These are phyloP conservation scores for Fragum whitleyi DNA, from an alignment of 2,888 invertebrate species.

Conservation along the genomic window DNA sequence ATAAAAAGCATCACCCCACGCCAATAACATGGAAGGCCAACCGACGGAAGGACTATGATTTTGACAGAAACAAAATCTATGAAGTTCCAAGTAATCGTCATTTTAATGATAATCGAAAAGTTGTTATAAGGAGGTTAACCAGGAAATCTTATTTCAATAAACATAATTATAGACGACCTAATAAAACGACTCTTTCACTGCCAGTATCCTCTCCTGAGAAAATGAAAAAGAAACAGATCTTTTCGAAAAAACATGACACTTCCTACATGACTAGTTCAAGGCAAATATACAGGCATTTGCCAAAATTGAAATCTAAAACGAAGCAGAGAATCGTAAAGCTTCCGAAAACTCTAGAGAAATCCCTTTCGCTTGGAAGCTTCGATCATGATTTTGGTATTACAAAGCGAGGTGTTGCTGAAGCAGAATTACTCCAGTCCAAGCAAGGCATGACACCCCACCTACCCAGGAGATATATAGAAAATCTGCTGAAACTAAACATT, in stretches of 20 bases:
- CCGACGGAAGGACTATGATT: background rate
- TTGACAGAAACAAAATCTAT: background rate
- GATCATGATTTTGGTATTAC: slow-evolving; percentile 15
- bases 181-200: background rate
- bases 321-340: background rate
- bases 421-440: slow-evolving; percentile 11
- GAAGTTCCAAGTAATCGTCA: slow-evolving; percentile 32
- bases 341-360: background rate
- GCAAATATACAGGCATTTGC: background rate
- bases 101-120: slow-evolving; percentile 6
- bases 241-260: background rate
- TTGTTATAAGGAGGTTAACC: background rate
- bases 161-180: background rate
- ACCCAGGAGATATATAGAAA: slow-evolving; percentile 31
- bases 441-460: slow-evolving; percentile 12
- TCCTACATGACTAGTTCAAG: background rate
- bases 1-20: background rate
- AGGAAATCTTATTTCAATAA: background rate
- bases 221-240: background rate
- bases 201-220: slow-evolving; percentile 1
- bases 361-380: background rate
- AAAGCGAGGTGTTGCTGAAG: slow-evolving; percentile 7
- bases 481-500: slow-evolving; percentile 37
- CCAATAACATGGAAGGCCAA: background rate
- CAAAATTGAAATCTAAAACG: background rate